A percentile compares a stretch with the other conserved stretches of the same genome.
phyloP scores from a whole-genome alignment of 2,113 vertebrate genomes.

The Xerus inauris region DNA sequence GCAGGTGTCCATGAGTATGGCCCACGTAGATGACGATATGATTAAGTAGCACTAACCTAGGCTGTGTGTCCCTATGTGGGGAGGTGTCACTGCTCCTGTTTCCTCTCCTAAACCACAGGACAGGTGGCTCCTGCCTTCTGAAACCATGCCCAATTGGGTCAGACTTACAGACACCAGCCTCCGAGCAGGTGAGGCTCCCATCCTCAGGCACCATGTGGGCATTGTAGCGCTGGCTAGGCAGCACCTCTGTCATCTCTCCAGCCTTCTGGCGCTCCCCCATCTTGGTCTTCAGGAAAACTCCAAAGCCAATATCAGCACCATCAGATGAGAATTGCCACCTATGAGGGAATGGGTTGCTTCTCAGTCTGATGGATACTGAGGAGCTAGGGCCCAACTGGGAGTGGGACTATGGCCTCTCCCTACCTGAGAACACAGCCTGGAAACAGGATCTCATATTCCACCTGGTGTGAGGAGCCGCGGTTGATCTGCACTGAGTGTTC shows the following conservation, averaged over 20 bases:
- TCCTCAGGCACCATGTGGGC: constrained; percentile 96
- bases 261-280: constrained; percentile 92
- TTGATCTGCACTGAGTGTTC: constrained; percentile 91
- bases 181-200: constrained; percentile 91
- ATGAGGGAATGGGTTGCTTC: too few species aligned
- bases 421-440: constrained; percentile 96
- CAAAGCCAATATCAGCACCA: constrained; percentile 93
- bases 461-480: constrained; percentile 92
- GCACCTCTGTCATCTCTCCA: constrained; percentile 90
- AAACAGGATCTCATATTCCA: constrained; percentile 95
- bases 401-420: neutral
- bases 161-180: constrained; percentile 93
- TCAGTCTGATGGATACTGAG: neutral
- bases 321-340: constrained; percentile 97
- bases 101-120: neutral
- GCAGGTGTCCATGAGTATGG: neutral
- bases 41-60: neutral
- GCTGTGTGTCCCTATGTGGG: neutral
- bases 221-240: constrained; percentile 94
- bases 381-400: neutral
- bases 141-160: neutral
- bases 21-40: neutral
- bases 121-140: neutral
- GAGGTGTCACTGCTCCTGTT: neutral
- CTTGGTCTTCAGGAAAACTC: constrained; percentile 94